Conservation (phyloP, 2,113 vertebrate genomes). For the Limanda limanda region DNA sequence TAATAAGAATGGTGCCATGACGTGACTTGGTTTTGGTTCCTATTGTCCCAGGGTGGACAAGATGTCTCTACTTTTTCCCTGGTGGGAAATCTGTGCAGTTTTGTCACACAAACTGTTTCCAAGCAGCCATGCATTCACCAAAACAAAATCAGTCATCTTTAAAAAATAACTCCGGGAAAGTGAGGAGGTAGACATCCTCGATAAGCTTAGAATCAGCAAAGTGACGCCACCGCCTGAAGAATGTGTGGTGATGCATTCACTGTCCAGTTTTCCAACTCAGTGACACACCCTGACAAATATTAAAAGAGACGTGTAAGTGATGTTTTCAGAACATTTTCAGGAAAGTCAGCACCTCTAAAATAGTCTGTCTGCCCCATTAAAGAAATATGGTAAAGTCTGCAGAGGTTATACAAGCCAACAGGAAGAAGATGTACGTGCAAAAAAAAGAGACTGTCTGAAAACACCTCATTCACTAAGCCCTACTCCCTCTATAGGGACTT, state of each 20-base stretch:
- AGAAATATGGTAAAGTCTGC: conserved; percentile 20
- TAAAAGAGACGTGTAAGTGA: conserved; percentile 25
- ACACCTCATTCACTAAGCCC: too few relatives aligned
- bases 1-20: conserved; percentile 30
- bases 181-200: conserved; percentile 3
- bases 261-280: conserved; percentile 22
- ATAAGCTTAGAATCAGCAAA: conserved; percentile 10
- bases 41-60: conserved; percentile 71
- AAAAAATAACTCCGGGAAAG: conserved; percentile 35
- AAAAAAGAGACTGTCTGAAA: too few relatives aligned
- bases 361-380: conserved; percentile 24
- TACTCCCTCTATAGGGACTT: too few relatives aligned
- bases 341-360: conserved; percentile 35
- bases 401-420: background rate
- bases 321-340: conserved; percentile 34
- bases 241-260: background rate
- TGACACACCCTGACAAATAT: conserved; percentile 39
- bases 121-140: conserved; percentile 4
- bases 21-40: conserved; percentile 23
- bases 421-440: background rate
- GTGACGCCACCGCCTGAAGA: background rate
- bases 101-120: conserved; percentile 29
- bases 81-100: background rate
- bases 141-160: background rate
- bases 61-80: conserved; percentile 55